phyloP scores from a whole-genome alignment of 2,888 invertebrate genomes.

The Drosophila testacea region DNA sequence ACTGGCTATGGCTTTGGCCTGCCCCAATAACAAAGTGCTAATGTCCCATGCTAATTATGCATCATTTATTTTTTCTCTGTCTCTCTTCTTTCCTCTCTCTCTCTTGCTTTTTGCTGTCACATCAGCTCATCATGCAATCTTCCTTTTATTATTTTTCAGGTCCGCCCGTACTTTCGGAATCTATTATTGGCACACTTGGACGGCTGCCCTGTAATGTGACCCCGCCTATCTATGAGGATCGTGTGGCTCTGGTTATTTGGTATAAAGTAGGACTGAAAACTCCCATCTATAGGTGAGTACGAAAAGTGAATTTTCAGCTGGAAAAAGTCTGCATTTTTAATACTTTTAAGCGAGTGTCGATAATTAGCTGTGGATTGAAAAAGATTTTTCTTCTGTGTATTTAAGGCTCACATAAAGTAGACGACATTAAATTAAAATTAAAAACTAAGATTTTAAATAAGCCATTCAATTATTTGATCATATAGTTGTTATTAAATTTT shows the following conservation, averaged over 20 bases:
- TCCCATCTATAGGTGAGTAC: conserved; percentile 85
- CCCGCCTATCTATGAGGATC: conserved; percentile 84
- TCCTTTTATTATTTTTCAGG: conserved; percentile 21
- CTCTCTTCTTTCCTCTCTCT: not conserved
- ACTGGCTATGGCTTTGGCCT: conserved; percentile 36
- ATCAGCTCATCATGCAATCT: conserved; percentile 48
- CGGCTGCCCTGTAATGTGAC: conserved; percentile 85
- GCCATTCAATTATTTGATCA: no score
- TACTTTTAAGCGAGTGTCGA: not conserved
- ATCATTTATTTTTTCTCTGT: conserved; percentile 66
- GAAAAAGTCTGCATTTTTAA: not conserved
- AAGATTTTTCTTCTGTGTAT: no score
- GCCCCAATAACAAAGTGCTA: conserved; percentile 79
- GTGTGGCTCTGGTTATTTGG: conserved; percentile 85
- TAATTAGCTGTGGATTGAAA: not conserved
- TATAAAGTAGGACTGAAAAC: conserved; percentile 85
- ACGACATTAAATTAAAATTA: no score
- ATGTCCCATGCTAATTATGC: conserved; percentile 79
- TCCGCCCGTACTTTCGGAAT: conserved; percentile 82
- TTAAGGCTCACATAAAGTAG: no score
- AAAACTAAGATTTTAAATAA: no score
- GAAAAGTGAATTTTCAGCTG: not conserved
- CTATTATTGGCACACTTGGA: conserved; percentile 84
- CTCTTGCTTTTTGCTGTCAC: conserved; percentile 39
- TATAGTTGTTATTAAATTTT: no score